Conservation (phyloP, 1,140 invertebrate genomes). For the Pseudomyrmex pallidus region DNA sequence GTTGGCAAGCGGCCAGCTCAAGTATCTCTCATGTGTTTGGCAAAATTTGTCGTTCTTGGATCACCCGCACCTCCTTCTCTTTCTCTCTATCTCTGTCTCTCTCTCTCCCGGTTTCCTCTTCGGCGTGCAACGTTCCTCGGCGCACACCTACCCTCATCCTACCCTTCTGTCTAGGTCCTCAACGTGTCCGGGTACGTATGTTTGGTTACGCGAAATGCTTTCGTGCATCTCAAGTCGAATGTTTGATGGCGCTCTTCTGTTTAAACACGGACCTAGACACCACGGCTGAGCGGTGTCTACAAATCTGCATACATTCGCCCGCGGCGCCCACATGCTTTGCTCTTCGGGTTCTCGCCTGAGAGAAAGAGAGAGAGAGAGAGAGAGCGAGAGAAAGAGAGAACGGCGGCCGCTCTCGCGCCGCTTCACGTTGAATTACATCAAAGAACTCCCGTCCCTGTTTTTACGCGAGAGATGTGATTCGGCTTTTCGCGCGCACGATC, state of each 20-base stretch:
- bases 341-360: neutral
- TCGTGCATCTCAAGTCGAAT: constrained; percentile 75
- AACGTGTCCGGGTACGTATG: constrained; percentile 71
- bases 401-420: neutral
- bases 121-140: neutral
- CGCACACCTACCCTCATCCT: neutral
- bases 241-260: constrained; percentile 74
- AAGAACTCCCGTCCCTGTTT: constrained; percentile 32
- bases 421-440: constrained; percentile 51
- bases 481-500: constrained; percentile 11
- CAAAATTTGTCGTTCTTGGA: constrained; percentile 73
- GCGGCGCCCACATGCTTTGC: constrained; percentile 18
- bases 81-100: neutral
- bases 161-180: constrained; percentile 39
- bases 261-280: constrained; percentile 71
- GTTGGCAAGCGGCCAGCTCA: constrained; percentile 74
- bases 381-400: too few relatives aligned
- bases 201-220: constrained; percentile 76
- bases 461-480: constrained; percentile 32
- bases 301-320: constrained; percentile 66
- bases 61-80: constrained; percentile 5
- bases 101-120: neutral
- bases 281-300: constrained; percentile 57
- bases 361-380: too few relatives aligned
- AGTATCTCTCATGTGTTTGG: constrained; percentile 77